Evolutionary conservation across 2,888 invertebrate genomes (phyloP), one percentile per base, ranked within the genome.

Genomic region (Desoria tigrina): DNA sequence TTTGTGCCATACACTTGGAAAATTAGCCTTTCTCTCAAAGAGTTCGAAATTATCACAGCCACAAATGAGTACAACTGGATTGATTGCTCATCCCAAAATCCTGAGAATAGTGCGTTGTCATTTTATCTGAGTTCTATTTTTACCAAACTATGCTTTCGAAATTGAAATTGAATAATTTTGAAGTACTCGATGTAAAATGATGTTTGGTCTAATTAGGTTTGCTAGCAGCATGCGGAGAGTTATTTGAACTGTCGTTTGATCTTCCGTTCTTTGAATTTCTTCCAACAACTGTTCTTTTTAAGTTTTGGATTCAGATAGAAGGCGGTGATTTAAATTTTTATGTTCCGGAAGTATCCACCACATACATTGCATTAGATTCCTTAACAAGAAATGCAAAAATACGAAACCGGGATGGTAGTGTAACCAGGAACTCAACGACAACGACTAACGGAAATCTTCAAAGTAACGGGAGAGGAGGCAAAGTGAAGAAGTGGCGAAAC

Each of bases 61-160:
- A 90, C 94, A 78, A 99, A 98, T 82, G 94, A 98, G 79, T 92
- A 92, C 81, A 99, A 99, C 81, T 99, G 98, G 99, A 90, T 99
- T 74, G 98, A 99, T 81, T 97, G 97, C 77, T 93, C 94, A 61
- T 94, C 94, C 27, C 92, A 94, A 57, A 91, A 93, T 77, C 93
- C 93, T 80, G 96, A 96, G 82, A 96, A 96, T 80, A 88, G 93
- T 81, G 78, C 76, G 78, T 77, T 18, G 49, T 37, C 50, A 28
- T 50, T 57, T 4, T 42, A 32, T 2, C n/a, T n/a, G n/a, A n/a
- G n/a, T 23, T 50, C 37, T 27, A 54, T 26, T 42, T 32, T 27
- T 42, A 57, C 51, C 14, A 49, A 23, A 32, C 21, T 26, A n/a
- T 18, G 23, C 27, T 24, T 61, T 26, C 37, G 9, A 11, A 16